Conservation (phyloP, 2,797 vertebrate species). For the Gymnoscopelus microlampas region DNA sequence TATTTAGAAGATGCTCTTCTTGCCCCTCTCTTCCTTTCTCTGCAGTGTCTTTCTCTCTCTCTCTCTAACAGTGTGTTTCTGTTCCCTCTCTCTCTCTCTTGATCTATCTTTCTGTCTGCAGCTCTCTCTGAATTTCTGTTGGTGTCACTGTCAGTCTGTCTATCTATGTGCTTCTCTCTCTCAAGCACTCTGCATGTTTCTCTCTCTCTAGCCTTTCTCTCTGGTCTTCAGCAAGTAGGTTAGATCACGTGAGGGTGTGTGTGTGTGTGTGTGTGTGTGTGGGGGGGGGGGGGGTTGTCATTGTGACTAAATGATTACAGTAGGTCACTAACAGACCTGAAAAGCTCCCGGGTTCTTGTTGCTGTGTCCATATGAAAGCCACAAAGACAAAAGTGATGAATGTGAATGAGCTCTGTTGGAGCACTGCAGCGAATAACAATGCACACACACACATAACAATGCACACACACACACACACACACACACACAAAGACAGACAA, state of each 20-base stretch:
- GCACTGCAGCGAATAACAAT: slow-evolving; percentile 40
- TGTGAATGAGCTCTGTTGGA: slow-evolving; percentile 36
- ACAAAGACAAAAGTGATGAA: slow-evolving; percentile 50
- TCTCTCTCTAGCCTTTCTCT: not conserved
- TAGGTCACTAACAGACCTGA: slow-evolving; percentile 53
- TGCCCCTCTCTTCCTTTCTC: slow-evolving; percentile 2
- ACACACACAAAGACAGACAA: not conserved
- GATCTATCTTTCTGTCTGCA: no score
- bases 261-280: no score
- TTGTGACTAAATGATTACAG: slow-evolving; percentile 44
- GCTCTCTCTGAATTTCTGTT: no score
- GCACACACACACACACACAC: slow-evolving; percentile 1
- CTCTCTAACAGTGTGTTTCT: not conserved
- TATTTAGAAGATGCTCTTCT: no score
- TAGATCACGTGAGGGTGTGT: slow-evolving; percentile 23
- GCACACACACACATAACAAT: not conserved
- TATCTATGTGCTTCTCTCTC: no score
- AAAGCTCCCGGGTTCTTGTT: slow-evolving; percentile 19
- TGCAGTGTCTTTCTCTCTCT: not conserved
- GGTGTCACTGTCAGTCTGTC: no score
- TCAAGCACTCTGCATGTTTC: no score
- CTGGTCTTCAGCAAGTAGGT: slow-evolving; percentile 44
- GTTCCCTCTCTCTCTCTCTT: not conserved
- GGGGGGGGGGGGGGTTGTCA: not conserved
- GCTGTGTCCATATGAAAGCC: slow-evolving; percentile 39